Conservation (phyloP, 2,888 invertebrate species). For the Heliconius charithonia region DNA sequence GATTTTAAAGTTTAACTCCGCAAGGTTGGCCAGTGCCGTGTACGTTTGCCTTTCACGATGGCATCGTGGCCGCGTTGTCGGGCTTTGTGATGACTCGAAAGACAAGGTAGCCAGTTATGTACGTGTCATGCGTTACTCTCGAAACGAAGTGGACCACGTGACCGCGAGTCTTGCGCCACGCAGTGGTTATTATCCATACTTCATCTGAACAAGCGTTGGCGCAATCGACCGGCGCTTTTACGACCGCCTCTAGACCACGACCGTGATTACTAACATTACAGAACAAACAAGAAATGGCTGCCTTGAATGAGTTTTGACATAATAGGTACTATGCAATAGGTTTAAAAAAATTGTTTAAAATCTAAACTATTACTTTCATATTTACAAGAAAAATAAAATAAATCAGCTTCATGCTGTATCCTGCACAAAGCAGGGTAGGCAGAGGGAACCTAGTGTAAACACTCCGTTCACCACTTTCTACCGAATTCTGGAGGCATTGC, state of each 20-base stretch:
- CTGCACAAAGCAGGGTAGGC: too few species aligned
- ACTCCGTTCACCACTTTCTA: too few species aligned
- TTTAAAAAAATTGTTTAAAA: background rate
- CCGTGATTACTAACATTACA: constrained; percentile 21
- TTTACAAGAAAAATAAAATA: too few species aligned
- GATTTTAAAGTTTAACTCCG: constrained; percentile 29
- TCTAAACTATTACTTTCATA: background rate
- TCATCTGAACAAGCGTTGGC: constrained; percentile 57
- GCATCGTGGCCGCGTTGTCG: constrained; percentile 2
- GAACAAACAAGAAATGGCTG: constrained; percentile 19
- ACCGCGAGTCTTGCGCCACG: constrained; percentile 34
- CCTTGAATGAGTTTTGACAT: constrained; percentile 21
- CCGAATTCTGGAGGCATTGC: too few species aligned
- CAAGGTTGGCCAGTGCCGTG: constrained; percentile 26
- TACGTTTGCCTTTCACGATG: constrained; percentile 36
- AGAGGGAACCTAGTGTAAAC: too few species aligned
- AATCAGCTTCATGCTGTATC: too few species aligned
- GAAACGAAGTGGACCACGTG: constrained; percentile 36
- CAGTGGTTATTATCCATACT: constrained; percentile 54
- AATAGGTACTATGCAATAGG: background rate
- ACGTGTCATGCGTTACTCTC: constrained; percentile 30
- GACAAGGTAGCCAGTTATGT: constrained; percentile 9
- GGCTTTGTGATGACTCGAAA: constrained; percentile 17
- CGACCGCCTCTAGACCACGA: constrained; percentile 38
- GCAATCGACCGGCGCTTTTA: constrained; percentile 50